These are phyloP conservation scores for Neodiprion pinetum DNA, from an alignment of 1,140 invertebrate species.

Conservation along the genomic window DNA sequence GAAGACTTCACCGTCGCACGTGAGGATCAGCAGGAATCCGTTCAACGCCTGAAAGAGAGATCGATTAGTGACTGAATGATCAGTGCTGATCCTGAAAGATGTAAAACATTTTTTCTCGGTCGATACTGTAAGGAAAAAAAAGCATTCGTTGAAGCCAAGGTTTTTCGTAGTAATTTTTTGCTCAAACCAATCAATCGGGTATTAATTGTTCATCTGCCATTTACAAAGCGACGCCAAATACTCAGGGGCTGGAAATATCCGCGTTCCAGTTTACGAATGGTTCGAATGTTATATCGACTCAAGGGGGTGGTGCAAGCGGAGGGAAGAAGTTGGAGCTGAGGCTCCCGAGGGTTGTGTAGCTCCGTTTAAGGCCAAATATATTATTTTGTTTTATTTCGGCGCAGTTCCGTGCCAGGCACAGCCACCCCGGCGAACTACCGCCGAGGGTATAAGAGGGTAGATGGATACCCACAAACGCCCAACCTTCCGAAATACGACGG, in stretches of 20 bases:
- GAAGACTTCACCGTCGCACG: slow-evolving; percentile 98
- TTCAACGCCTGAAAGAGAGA: slow-evolving; percentile 89
- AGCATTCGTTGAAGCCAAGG: too few species aligned
- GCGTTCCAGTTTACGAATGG: not conserved
- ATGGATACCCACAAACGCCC: not conserved
- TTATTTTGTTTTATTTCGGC: slow-evolving; percentile 52
- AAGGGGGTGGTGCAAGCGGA: not conserved
- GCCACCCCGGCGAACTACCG: not conserved
- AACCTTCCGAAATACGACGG: not conserved
- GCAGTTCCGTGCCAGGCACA: slow-evolving; percentile 42
- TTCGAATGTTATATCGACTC: not conserved
- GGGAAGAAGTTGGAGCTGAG: not conserved
- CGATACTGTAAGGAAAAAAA: too few species aligned
- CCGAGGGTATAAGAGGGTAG: not conserved
- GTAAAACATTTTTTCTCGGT: too few species aligned
- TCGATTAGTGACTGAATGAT: not conserved
- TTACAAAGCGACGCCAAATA: not conserved
- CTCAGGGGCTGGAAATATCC: not conserved
- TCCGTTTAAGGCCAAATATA: slow-evolving; percentile 27
- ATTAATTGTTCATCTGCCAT: too few species aligned
- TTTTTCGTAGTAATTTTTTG: too few species aligned
- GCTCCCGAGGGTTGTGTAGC: not conserved
- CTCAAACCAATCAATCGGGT: too few species aligned
- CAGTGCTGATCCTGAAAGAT: too few species aligned
- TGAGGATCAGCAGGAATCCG: slow-evolving; percentile 98